Conservation (phyloP, 2,113 vertebrate species). For the Gnathonemus echidnorhynchus region DNA sequence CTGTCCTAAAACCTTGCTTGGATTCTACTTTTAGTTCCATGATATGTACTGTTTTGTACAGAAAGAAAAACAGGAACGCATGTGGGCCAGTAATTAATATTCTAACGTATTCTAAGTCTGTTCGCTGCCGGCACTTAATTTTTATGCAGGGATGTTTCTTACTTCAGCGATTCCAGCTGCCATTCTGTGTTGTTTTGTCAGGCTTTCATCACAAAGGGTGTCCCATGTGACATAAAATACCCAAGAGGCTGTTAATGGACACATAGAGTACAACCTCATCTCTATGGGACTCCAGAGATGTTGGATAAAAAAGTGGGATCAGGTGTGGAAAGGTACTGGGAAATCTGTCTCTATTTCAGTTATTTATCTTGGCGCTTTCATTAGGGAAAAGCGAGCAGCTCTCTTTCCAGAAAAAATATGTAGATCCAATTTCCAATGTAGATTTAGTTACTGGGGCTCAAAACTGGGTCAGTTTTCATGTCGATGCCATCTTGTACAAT, state of each 20-base stretch:
- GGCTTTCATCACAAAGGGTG: neutral
- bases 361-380: neutral
- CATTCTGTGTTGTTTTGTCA: neutral
- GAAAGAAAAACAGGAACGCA: neutral
- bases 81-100: neutral
- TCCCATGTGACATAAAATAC: neutral
- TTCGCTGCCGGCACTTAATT: neutral
- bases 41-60: neutral
- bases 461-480: slow-evolving; percentile 9
- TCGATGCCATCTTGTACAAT: neutral
- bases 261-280: neutral
- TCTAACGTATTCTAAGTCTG: neutral
- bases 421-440: slow-evolving; percentile 3
- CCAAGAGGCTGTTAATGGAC: neutral
- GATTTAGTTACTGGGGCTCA: slow-evolving; percentile 5
- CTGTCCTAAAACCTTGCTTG: neutral
- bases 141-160: neutral
- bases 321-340: neutral
- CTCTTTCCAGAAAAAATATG: neutral
- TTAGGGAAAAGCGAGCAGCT: neutral
- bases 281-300: neutral
- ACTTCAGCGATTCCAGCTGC: neutral
- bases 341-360: neutral
- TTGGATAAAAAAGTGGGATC: neutral
- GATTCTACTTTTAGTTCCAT: neutral